phyloP scores from a whole-genome alignment of 2,888 invertebrate genomes.

The Cephalotes varians region DNA sequence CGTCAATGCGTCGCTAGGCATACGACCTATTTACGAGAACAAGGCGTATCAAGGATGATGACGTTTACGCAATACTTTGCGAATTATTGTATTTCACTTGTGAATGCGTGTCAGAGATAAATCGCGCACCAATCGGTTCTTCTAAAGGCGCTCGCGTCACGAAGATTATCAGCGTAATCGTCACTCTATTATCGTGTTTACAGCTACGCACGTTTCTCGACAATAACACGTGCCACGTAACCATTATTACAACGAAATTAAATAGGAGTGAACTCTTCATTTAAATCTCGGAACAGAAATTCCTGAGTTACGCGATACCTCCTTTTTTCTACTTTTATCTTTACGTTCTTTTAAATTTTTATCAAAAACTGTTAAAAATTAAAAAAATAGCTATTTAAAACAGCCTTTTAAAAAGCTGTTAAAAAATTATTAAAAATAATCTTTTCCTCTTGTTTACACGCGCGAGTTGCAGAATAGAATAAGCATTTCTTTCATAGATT shows the following conservation, averaged over 20 bases:
- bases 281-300: neutral
- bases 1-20: constrained; percentile 67
- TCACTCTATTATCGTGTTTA: neutral
- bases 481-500: constrained; percentile 33
- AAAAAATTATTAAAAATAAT: neutral
- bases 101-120: constrained; percentile 21
- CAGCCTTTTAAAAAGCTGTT: neutral
- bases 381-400: neutral
- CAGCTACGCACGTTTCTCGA: neutral
- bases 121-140: neutral
- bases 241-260: neutral
- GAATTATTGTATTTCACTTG: constrained; percentile 27
- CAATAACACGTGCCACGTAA: neutral
- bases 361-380: neutral
- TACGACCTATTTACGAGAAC: constrained; percentile 80
- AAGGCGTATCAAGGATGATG: neutral
- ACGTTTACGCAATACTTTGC: constrained; percentile 12
- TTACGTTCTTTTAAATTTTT: neutral
- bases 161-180: neutral
- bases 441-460: neutral
- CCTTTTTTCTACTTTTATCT: neutral
- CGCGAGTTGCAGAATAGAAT: neutral
- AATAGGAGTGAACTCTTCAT: neutral
- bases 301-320: no score
- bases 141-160: neutral